Percentiles rank a stretch among this genome's conserved stretches.
Conservation (phyloP, 1,140 invertebrate species). For the Caerostris darwini region DNA sequence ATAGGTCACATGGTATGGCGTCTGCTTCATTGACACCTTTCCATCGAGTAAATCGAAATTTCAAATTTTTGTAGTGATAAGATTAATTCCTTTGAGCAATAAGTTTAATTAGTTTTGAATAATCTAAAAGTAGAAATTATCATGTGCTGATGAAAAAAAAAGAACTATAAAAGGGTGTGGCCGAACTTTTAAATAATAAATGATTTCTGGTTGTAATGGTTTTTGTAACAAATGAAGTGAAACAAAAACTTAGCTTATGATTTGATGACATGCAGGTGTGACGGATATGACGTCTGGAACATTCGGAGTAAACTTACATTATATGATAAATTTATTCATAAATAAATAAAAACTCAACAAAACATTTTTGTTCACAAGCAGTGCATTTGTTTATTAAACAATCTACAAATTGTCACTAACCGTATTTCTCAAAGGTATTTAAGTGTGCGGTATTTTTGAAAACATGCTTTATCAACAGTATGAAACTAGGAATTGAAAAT, state of each 20-base stretch:
- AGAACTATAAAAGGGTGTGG: background rate
- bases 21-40: background rate
- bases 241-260: slow-evolving; percentile 39
- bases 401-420: background rate
- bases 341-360: slow-evolving; percentile 27
- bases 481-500: background rate
- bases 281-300: slow-evolving; percentile 70
- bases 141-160: background rate
- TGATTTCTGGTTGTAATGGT: background rate
- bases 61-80: background rate
- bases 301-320: slow-evolving; percentile 57
- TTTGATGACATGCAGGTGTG: slow-evolving; percentile 73
- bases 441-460: slow-evolving; percentile 29
- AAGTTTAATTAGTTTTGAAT: background rate
- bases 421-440: too few relatives aligned
- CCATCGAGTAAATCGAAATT: background rate
- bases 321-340: background rate
- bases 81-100: background rate
- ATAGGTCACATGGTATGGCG: background rate
- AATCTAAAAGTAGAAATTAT: background rate
- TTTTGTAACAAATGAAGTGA: slow-evolving; percentile 63
- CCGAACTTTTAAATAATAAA: background rate
- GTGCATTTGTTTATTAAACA: background rate
- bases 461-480: background rate
- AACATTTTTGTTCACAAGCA: background rate